phyloP scores from a whole-genome alignment of 1,140 invertebrate genomes.

The Agrilus planipennis region DNA sequence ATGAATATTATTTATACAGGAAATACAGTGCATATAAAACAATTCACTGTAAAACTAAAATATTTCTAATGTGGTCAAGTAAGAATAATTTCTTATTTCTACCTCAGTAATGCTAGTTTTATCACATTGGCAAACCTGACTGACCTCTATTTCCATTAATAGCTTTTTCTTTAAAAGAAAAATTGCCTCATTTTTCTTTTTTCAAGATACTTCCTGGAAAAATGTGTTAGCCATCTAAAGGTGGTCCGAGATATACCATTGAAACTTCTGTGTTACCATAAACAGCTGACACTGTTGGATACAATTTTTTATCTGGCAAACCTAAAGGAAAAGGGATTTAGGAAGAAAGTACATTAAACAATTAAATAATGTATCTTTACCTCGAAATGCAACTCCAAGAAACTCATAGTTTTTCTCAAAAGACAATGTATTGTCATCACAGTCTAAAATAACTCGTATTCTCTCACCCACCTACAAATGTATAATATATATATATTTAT shows the following conservation, averaged over 20 bases:
- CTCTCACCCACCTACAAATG: slow-evolving; percentile 87
- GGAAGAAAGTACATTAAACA: no score
- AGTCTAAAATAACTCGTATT: slow-evolving; percentile 94
- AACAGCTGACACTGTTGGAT: slow-evolving; percentile 93
- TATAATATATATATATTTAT: slow-evolving; percentile 1
- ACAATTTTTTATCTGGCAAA: slow-evolving; percentile 85
- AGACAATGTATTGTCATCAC: slow-evolving; percentile 91
- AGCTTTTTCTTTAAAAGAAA: slow-evolving; percentile 13
- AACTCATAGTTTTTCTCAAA: slow-evolving; percentile 99
- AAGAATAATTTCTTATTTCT: slow-evolving; percentile 8
- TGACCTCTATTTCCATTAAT: slow-evolving; percentile 21
- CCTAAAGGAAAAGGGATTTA: slow-evolving; percentile 44
- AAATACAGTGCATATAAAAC: not conserved
- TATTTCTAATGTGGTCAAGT: not conserved
- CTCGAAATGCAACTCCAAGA: slow-evolving; percentile 93
- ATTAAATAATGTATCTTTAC: slow-evolving; percentile 43
- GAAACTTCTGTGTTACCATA: slow-evolving; percentile 99
- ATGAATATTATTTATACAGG: not conserved
- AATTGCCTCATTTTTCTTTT: slow-evolving; percentile 6
- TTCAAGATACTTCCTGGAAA: slow-evolving; percentile 13
- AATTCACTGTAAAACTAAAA: not conserved
- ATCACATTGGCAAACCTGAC: slow-evolving; percentile 33
- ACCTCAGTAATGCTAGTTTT: slow-evolving; percentile 10
- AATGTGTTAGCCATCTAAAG: slow-evolving; percentile 76
- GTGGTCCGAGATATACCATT: slow-evolving; percentile 95